Evolutionary conservation across 2,797 vertebrate genomes (phyloP), one percentile per base, ranked within the genome.

Genomic region (Falco novaeseelandiae): DNA sequence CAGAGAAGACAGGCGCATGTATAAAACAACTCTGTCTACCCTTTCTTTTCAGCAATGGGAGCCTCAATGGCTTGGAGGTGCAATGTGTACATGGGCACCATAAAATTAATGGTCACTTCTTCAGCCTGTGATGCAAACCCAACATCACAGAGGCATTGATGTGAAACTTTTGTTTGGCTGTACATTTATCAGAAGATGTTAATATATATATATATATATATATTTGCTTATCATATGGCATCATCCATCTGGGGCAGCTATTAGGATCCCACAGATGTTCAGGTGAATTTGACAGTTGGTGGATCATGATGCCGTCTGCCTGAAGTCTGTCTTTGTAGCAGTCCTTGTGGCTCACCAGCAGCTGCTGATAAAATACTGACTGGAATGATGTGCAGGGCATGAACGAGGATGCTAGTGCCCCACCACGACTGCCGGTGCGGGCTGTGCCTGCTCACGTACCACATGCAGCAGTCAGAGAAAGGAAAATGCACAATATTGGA

Each of bases 1-100:
- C 76, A 74, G 72, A 58, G 77, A 87, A 70, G 12, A 17, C 21
- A 49, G 38, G 65, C 23, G 15, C 16, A 27, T 26, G 32, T 36
- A 9, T 18, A 20, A 25, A 26, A 23, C 46, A 87, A 20, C 7
- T 34, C 38, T 30, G 52, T 4, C 36, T 69, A 3, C 26, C 13
- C 15, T 83, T 61, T 74, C 49, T 44, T 83, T 58, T 71, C 36
- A 62, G 66, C 21, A 55, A 49, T 3, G 17, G 21, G 69, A 62
- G 44, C 20, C 73, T 74, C 38, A 27, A 16, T 0, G 2, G 30
- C 17, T 73, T 2, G 1, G 34, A 66, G 32, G 1, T 30, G 18
- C 12, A 8, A 40, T 1, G 2, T 3, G 22, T 40, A 36, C 49
- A 73, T 38, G 54, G 38, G 48, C 29, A 63, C 16, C 40, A 23